A percentile compares a stretch with the other conserved stretches of the same genome.
phyloP scores from a whole-genome alignment of 2,888 invertebrate species.

The Troides helena region DNA sequence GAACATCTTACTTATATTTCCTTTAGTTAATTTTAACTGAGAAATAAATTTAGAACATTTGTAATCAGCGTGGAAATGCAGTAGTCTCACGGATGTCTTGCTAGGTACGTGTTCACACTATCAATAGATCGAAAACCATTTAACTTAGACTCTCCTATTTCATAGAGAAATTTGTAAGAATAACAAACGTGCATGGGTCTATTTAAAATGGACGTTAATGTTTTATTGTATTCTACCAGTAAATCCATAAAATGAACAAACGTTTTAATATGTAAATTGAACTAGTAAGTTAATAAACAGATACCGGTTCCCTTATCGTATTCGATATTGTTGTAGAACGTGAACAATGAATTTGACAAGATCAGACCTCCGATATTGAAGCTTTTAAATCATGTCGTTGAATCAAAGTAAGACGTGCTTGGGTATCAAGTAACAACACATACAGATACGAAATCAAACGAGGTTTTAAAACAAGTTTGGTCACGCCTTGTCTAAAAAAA shows the following conservation, averaged over 20 bases:
- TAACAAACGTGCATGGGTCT: slow-evolving; percentile 20
- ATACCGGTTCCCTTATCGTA: slow-evolving; percentile 31
- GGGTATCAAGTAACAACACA: slow-evolving; percentile 3
- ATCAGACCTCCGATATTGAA: slow-evolving; percentile 18
- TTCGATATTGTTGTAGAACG: slow-evolving; percentile 25
- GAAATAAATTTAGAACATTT: slow-evolving; percentile 58
- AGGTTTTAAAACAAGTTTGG: slow-evolving; percentile 16
- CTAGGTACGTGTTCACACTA: slow-evolving; percentile 63
- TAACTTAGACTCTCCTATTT: slow-evolving; percentile 40
- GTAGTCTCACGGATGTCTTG: slow-evolving; percentile 69
- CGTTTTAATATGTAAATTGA: slow-evolving; percentile 54
- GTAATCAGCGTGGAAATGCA: slow-evolving; percentile 65
- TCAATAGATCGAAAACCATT: slow-evolving; percentile 49
- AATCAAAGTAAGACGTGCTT: slow-evolving; percentile 17
- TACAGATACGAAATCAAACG: slow-evolving; percentile 13
- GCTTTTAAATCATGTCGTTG: slow-evolving; percentile 21
- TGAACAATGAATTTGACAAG: slow-evolving; percentile 28
- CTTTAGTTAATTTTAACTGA: slow-evolving; percentile 28
- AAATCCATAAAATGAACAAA: slow-evolving; percentile 58
- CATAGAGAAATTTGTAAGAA: background rate
- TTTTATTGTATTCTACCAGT: slow-evolving; percentile 53
- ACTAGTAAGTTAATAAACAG: slow-evolving; percentile 33
- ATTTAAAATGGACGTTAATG: slow-evolving; percentile 36
- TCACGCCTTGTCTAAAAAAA: background rate
- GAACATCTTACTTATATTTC: slow-evolving; percentile 7